Percentiles rank a stretch among this genome's conserved stretches.
These are phyloP conservation scores for Andrena hattorfiana DNA, from an alignment of 2,888 invertebrate species.

Conservation along the genomic window DNA sequence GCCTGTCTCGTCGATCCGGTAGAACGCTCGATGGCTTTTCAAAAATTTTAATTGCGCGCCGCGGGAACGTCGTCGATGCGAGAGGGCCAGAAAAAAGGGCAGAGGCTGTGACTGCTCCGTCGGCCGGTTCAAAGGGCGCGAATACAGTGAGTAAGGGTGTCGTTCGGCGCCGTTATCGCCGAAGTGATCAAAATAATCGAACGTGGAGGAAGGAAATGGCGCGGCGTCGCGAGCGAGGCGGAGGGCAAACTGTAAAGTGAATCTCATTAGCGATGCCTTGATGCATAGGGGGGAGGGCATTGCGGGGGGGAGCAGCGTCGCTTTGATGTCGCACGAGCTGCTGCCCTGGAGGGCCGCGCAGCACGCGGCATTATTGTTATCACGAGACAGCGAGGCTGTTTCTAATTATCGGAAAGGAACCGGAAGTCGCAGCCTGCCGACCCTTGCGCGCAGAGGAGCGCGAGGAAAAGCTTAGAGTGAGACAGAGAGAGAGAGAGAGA, in stretches of 20 bases:
- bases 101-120: not conserved
- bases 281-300: conserved; percentile 69
- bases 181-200: conserved; percentile 75
- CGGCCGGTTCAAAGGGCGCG: conserved; percentile 42
- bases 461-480: not conserved
- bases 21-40: conserved; percentile 5
- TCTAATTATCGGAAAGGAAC: conserved; percentile 81
- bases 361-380: conserved; percentile 78
- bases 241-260: conserved; percentile 83
- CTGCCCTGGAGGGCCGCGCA: conserved; percentile 66
- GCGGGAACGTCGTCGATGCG: conserved; percentile 10
- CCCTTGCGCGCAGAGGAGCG: conserved; percentile 16
- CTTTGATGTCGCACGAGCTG: conserved; percentile 79
- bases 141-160: conserved; percentile 22
- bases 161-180: conserved; percentile 59
- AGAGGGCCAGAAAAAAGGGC: conserved; percentile 26
- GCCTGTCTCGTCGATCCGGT: not conserved
- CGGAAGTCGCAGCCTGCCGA: conserved; percentile 75
- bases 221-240: conserved; percentile 52
- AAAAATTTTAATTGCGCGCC: conserved; percentile 36
- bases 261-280: conserved; percentile 83
- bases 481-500: conserved; percentile 4
- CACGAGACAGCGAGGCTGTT: conserved; percentile 74
- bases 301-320: conserved; percentile 41
- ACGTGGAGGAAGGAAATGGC: conserved; percentile 61